Percentiles rank a stretch among this genome's conserved stretches.
phyloP scores from a whole-genome alignment of 2,888 invertebrate genomes.

The Cantharis nigra region DNA sequence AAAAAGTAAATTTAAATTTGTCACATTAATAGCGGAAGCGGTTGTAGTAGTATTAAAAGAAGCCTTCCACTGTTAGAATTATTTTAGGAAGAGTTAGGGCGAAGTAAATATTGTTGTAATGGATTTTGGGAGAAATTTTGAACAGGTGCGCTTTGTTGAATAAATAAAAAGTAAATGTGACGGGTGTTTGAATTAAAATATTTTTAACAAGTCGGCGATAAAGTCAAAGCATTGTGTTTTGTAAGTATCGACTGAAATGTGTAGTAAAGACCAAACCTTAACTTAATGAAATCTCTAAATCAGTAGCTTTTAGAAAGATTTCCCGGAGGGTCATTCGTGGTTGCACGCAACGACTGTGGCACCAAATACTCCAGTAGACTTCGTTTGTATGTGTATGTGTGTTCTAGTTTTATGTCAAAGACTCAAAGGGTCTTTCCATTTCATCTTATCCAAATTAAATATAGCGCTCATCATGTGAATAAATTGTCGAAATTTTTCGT shows the following conservation, averaged over 20 bases:
- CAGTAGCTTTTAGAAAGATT: conserved; percentile 44
- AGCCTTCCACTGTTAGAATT: not conserved
- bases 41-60: not conserved
- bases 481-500: not conserved
- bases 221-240: not conserved
- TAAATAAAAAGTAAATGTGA: not conserved
- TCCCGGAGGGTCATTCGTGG: conserved; percentile 40
- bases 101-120: not conserved
- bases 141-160: not conserved
- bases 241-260: conserved; percentile 14
- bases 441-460: conserved; percentile 24
- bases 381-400: conserved; percentile 13
- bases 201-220: not conserved
- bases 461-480: not conserved
- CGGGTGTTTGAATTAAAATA: not conserved
- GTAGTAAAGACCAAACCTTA: conserved; percentile 21
- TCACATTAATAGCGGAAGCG: not conserved
- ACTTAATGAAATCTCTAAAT: conserved; percentile 45
- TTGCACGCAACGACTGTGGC: conserved; percentile 38
- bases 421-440: conserved; percentile 19
- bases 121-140: not conserved
- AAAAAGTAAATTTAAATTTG: not conserved
- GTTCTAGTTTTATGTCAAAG: conserved; percentile 26
- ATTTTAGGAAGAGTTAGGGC: not conserved
- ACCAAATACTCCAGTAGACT: conserved; percentile 29